Conservation (phyloP, 2,113 vertebrate genomes). For the Etia nguti region DNA sequence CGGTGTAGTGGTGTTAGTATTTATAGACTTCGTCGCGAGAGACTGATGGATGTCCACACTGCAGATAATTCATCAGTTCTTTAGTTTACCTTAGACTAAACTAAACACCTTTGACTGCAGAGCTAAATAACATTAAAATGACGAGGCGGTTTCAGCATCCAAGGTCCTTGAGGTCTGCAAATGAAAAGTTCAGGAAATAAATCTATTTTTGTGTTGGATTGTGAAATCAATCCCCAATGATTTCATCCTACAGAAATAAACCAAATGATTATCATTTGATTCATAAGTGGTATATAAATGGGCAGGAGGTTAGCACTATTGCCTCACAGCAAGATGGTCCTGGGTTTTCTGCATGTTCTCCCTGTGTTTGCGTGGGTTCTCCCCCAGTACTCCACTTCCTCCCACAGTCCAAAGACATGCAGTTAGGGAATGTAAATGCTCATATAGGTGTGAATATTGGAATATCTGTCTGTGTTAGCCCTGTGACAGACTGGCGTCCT, state of each 20-base stretch:
- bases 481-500: neutral
- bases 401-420: neutral
- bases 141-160: neutral
- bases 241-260: neutral
- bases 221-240: neutral
- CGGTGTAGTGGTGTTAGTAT: constrained; percentile 1
- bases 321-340: neutral
- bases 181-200: neutral
- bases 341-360: neutral
- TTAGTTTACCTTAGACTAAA: neutral
- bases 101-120: neutral
- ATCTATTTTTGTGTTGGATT: neutral
- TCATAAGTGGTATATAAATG: neutral
- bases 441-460: neutral
- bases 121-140: neutral
- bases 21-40: constrained; percentile 5
- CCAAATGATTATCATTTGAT: neutral
- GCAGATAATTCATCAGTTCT: neutral
- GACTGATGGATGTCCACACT: neutral
- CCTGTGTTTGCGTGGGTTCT: neutral
- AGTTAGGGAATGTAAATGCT: neutral
- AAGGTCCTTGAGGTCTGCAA: neutral
- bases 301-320: neutral
- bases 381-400: neutral
- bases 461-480: neutral